These are phyloP conservation scores for Perca flavescens DNA, from an alignment of 2,113 vertebrate species.

Conservation along the genomic window DNA sequence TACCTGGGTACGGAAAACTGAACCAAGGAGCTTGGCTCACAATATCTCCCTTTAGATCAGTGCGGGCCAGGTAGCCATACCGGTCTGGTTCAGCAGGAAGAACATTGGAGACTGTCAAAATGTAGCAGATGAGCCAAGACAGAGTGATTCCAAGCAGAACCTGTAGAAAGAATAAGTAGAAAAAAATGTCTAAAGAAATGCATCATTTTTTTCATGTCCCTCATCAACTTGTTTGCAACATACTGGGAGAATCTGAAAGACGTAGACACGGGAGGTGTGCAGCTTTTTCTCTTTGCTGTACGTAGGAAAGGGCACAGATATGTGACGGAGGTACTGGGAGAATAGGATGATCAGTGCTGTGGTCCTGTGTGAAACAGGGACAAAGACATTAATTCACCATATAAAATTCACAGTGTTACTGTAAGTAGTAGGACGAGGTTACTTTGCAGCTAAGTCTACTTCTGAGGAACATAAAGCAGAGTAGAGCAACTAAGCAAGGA, in stretches of 20 bases:
- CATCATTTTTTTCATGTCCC: not conserved
- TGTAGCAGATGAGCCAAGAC: constrained; percentile 92
- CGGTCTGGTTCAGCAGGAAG: constrained; percentile 84
- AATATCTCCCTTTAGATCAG: constrained; percentile 88
- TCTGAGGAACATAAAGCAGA: not conserved
- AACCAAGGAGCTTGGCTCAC: constrained; percentile 91
- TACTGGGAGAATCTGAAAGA: constrained; percentile 97
- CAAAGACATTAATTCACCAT: not conserved
- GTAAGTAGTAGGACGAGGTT: not conserved
- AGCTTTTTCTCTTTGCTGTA: constrained; percentile 87
- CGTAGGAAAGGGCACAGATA: constrained; percentile 86
- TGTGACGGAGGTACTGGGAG: constrained; percentile 94
- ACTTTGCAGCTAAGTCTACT: not conserved
- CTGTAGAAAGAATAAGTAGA: constrained; percentile 73
- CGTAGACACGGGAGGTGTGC: constrained; percentile 82
- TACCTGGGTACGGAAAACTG: constrained; percentile 95
- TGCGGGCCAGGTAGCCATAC: constrained; percentile 92
- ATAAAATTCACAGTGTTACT: not conserved
- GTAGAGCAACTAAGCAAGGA: not conserved
- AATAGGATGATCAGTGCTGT: constrained; percentile 92
- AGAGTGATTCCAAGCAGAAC: constrained; percentile 92
- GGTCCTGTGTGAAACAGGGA: constrained; percentile 85
- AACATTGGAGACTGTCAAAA: constrained; percentile 85
- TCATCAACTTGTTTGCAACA: constrained; percentile 34
- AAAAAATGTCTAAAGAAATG: not conserved